These are phyloP conservation scores for Leptodirus hochenwartii DNA, from an alignment of 2,888 invertebrate genomes.

Conservation along the genomic window DNA sequence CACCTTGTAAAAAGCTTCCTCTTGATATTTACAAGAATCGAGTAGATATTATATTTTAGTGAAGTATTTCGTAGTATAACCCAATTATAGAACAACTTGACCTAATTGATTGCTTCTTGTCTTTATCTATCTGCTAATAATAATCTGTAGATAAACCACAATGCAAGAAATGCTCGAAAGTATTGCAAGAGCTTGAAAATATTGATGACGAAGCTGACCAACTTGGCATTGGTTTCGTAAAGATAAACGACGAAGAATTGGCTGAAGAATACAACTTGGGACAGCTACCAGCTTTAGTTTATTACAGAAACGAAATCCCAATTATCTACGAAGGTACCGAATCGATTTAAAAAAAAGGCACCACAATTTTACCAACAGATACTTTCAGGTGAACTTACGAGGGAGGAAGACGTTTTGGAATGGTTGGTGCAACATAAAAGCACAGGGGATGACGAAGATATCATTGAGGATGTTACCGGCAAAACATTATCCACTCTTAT, in stretches of 20 bases:
- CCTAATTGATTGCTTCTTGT: too few relatives aligned
- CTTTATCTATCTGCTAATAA: too few relatives aligned
- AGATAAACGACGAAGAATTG: constrained; percentile 78
- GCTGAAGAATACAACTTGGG: constrained; percentile 88
- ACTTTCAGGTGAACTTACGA: constrained; percentile 59
- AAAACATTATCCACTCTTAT: constrained; percentile 77
- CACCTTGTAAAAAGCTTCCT: too few relatives aligned
- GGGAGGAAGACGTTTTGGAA: constrained; percentile 81
- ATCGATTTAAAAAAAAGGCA: not conserved
- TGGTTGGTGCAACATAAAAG: constrained; percentile 89
- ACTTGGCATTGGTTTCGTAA: constrained; percentile 84
- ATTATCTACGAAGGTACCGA: constrained; percentile 76
- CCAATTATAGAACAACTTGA: too few relatives aligned
- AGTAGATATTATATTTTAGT: too few relatives aligned
- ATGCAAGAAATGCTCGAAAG: constrained; percentile 82
- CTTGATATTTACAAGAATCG: too few relatives aligned
- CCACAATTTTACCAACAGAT: too few relatives aligned
- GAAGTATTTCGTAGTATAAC: too few relatives aligned
- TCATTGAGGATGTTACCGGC: constrained; percentile 85
- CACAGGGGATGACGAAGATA: constrained; percentile 83
- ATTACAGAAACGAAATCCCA: constrained; percentile 86
- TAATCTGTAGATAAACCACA: constrained; percentile 91
- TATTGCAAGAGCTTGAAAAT: constrained; percentile 78
- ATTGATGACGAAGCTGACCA: constrained; percentile 91
- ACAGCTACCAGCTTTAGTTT: constrained; percentile 71